Evolutionary conservation across 2,113 vertebrate genomes (phyloP), one percentile per base, ranked within the genome.

Genomic region (Hypomesus transpacificus): DNA sequence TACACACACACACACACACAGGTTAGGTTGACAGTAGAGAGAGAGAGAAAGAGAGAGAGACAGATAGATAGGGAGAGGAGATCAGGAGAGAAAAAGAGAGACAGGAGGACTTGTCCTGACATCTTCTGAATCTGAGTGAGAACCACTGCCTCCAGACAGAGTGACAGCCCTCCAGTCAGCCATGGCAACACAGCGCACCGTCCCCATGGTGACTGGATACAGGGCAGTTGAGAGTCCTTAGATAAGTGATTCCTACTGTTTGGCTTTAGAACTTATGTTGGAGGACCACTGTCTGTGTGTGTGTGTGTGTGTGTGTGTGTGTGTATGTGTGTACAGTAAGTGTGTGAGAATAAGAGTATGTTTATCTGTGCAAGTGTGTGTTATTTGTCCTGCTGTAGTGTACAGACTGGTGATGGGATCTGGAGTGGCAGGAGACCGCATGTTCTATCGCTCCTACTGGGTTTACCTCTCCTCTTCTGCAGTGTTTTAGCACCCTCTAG

Each of bases 401-500:
- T 34, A 4, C 5, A 34, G 31, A 34, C 31, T 24, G 6, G 3
- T 34, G 31, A 34, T 34, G 31, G 31, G 31, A 34, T 34, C 31
- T 26, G 59, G 22, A 9, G 3, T 61, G 26, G 16, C 20, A 26
- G 20, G 26, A 61, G 2, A 16, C 22, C 3, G 13, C 14, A 20
- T 59, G 21, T 22, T 59, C 11, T 9, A 46, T 46, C 39, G 7
- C 39, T 7, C 39, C 39, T 46, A 13, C 39, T 46, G 39, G 1
- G 8, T 46, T 9, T 9, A 46, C 39, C 39, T 46, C 39, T 46
- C 9, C 9, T 46, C 39, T 7, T 7, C 7, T 46, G 7, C 39
- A 24, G 16, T 56, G 9, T 20, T 39, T 4, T 53, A 66, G 46
- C 31, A 52, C 63, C 71, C 56, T 17, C 68, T 66, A 69, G 28